A percentile compares a stretch with the other conserved stretches of the same genome.
Conservation (phyloP, 2,113 vertebrate species). For the Callocephalon fimbriatum region DNA sequence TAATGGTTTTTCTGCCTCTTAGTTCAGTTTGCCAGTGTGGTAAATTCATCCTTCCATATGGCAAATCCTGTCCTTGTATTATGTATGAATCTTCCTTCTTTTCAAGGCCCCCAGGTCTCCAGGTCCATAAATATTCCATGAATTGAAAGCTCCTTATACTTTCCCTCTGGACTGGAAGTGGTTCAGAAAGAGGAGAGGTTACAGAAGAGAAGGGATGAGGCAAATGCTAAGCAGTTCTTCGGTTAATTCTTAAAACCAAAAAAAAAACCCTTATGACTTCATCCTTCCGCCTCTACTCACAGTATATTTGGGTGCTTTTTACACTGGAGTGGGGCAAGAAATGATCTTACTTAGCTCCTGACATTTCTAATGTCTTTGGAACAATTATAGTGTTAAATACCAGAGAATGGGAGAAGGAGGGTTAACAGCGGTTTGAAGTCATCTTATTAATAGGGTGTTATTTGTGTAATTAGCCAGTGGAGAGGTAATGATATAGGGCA, state of each 20-base stretch:
- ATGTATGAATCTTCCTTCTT: constrained; percentile 48
- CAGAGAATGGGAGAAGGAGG: neutral
- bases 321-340: neutral
- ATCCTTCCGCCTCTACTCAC: neutral
- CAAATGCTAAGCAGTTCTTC: neutral
- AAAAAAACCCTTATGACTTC: accelerated
- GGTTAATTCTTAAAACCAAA: neutral
- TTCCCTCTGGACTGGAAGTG: neutral
- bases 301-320: neutral
- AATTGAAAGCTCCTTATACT: constrained; percentile 34
- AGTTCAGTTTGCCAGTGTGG: neutral
- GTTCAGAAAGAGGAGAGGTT: neutral
- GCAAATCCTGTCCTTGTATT: constrained; percentile 21
- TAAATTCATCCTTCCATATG: neutral
- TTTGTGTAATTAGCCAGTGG: neutral
- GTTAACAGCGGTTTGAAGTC: neutral
- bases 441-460: neutral
- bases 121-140: constrained; percentile 62
- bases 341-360: neutral
- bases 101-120: constrained; percentile 17
- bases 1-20: neutral
- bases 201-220: neutral
- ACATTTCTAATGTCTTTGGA: neutral
- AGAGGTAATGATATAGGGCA: neutral
- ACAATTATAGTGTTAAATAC: neutral